Evolutionary conservation across 1,140 invertebrate species (phyloP).

Genomic region (Cotesia typhae): DNA sequence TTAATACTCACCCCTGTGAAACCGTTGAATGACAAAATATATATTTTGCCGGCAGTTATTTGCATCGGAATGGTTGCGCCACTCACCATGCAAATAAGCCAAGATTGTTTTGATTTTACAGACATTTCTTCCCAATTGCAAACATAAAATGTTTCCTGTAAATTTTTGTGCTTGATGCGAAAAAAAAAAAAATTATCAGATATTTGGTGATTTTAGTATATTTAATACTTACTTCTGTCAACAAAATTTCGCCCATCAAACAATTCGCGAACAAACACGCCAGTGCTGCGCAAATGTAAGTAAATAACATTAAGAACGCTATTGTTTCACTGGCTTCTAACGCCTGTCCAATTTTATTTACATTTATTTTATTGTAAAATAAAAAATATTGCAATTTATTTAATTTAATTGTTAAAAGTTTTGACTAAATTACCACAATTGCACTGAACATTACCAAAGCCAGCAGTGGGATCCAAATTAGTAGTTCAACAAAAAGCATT

Average conservation of each 20-base stretch:
- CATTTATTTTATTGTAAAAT: too few species aligned
- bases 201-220: background rate
- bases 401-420: too few species aligned
- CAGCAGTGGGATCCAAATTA: background rate
- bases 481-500: background rate
- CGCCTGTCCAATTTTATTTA: background rate
- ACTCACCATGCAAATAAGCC: too few species aligned
- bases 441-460: background rate
- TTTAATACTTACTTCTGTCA: conserved; percentile 31
- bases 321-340: background rate
- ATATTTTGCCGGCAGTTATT: conserved; percentile 25
- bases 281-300: background rate
- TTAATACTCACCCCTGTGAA: background rate
- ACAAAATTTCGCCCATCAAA: conserved; percentile 37
- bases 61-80: too few species aligned
- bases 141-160: background rate
- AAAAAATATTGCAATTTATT: too few species aligned
- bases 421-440: background rate
- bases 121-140: too few species aligned
- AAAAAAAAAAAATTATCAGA: background rate
- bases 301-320: background rate
- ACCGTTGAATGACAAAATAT: conserved; percentile 12
- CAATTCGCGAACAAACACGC: conserved; percentile 31
- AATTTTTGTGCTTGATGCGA: background rate
- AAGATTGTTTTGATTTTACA: too few species aligned